Evolutionary conservation across 1,140 invertebrate genomes (phyloP), one percentile per base, ranked within the genome.

Genomic region (Pomacea maculata): DNA sequence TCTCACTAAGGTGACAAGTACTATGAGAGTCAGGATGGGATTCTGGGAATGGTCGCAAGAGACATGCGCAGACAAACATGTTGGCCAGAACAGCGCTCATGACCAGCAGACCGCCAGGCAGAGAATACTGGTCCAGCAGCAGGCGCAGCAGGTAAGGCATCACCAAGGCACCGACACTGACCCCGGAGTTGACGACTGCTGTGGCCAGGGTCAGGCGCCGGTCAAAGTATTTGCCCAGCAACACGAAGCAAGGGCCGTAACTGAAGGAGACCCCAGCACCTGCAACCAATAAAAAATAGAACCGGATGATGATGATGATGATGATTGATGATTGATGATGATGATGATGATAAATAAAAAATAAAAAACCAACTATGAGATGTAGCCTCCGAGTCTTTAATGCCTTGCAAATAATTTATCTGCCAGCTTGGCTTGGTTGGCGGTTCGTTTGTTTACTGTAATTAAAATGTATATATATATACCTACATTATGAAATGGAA

Each of bases 101-200:
- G 21, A 78, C 61, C n/a, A 78, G 75, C 34, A 78, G 45, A 11
- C 63, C 65, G 0, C 52, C 57, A 67, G 63, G 6, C 10, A 78
- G 64, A 67, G 63, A 29, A 45, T 34, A 78, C 61, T 65, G 14
- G 65, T 78, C 75, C 65, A 78, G 63, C 21, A 78, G 54, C 12
- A 52, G 15, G 14, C 65, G n/a, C n/a, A 68, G n/a, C n/a, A 78
- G n/a, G 45, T 54, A 21, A 19, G 75, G 75, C 15, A 78, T 29
- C 57, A 78, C n/a, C 2, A 78, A 15, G 4, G 21, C n/a, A 12
- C 75, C 75, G 6, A 52, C 75, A 21, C 63, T 78, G 14, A 78
- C 65, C 15, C 75, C 75, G 0, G 63, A 65, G 75, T 78, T 78
- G 52, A 63, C 75, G 10, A 78, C 61, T 15, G 75, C 75, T 52